Evolutionary conservation across 2,888 invertebrate species (phyloP).

Genomic region (Frankliniella fusca): DNA sequence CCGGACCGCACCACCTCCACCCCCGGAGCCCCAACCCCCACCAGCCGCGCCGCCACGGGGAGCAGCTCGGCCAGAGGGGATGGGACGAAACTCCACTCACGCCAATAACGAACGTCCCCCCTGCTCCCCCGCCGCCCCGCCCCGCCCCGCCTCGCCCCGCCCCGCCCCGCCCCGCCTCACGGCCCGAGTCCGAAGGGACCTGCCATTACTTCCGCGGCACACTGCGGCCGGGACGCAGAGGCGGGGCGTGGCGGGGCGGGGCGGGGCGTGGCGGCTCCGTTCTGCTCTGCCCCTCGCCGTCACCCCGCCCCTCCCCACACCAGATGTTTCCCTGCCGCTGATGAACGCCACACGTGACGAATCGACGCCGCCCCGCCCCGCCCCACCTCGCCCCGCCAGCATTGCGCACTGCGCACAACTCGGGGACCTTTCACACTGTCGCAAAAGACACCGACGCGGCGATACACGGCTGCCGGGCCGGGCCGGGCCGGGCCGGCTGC

Average conservation of each 20-base stretch:
- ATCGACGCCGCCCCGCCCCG: background rate
- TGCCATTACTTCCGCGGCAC: slow-evolving; percentile 21
- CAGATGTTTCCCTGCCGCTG: slow-evolving; percentile 23
- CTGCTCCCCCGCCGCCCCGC: background rate
- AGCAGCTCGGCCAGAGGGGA: background rate
- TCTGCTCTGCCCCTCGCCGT: background rate
- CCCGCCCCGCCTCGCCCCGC: background rate
- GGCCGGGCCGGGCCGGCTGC: too few relatives aligned
- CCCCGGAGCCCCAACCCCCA: too few relatives aligned
- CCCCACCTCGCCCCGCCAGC: background rate
- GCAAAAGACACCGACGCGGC: too few relatives aligned
- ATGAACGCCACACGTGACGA: slow-evolving; percentile 25
- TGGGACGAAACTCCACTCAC: slow-evolving; percentile 21
- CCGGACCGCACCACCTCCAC: background rate
- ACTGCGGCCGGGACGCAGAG: slow-evolving; percentile 4
- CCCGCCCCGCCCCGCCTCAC: background rate
- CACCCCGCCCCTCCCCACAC: background rate
- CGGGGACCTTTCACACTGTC: background rate
- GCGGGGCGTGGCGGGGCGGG: background rate
- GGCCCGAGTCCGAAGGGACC: background rate
- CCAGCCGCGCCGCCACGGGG: background rate
- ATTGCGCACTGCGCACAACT: background rate
- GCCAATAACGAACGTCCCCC: slow-evolving; percentile 25
- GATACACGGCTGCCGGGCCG: too few relatives aligned
- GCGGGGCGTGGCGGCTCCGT: background rate